These are phyloP conservation scores for Calliopsis andreniformis DNA, from an alignment of 1,140 invertebrate genomes.

Conservation along the genomic window DNA sequence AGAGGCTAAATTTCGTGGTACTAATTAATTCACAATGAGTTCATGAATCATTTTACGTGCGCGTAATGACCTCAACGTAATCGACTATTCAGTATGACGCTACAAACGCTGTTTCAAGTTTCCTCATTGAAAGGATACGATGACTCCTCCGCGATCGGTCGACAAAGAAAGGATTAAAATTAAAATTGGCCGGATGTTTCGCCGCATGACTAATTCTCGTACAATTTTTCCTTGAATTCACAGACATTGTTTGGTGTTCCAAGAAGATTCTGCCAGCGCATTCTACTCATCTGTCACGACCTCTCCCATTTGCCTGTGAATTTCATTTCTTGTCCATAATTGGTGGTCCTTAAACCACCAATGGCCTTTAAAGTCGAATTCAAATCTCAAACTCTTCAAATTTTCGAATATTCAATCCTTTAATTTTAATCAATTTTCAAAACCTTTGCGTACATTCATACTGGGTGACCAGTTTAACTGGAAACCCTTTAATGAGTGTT, in stretches of 20 bases:
- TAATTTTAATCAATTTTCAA: too few relatives aligned
- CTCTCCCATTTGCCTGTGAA: slow-evolving; percentile 1
- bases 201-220: slow-evolving; percentile 29
- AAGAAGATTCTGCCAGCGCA: slow-evolving; percentile 32
- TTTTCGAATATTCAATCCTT: too few relatives aligned
- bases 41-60: slow-evolving; percentile 15
- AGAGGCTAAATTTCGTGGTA: too few relatives aligned
- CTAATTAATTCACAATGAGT: not conserved
- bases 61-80: not conserved
- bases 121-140: slow-evolving; percentile 6
- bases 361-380: too few relatives aligned
- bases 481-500: too few relatives aligned
- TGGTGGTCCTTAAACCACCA: too few relatives aligned
- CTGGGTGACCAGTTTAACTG: too few relatives aligned
- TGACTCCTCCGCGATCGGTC: not conserved
- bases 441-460: too few relatives aligned
- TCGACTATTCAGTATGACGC: not conserved
- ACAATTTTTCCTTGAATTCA: slow-evolving; percentile 41
- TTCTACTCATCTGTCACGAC: slow-evolving; percentile 22
- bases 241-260: slow-evolving; percentile 26
- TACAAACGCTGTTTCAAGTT: not conserved
- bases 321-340: slow-evolving; percentile 3
- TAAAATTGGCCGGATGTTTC: slow-evolving; percentile 13
- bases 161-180: slow-evolving; percentile 20
- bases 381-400: too few relatives aligned